phyloP scores from a whole-genome alignment of 2,797 vertebrate genomes.

The Salarias fasciatus region DNA sequence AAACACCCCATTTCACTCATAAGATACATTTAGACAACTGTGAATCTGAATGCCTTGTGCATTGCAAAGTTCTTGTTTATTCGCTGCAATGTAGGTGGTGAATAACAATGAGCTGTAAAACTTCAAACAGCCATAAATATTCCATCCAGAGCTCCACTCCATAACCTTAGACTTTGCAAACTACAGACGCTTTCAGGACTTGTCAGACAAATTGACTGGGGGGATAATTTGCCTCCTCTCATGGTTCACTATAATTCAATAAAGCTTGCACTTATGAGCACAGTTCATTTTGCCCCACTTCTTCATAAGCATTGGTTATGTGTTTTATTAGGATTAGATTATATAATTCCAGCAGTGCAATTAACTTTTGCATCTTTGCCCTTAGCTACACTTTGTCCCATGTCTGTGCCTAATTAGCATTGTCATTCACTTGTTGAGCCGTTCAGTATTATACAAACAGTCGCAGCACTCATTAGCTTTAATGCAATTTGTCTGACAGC shows the following conservation, averaged over 20 bases:
- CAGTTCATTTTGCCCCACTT: background rate
- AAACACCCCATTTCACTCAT: slow-evolving; percentile 4
- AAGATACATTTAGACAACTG: slow-evolving; percentile 14
- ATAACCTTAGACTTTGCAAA: slow-evolving; percentile 33
- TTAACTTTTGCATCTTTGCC: slow-evolving; percentile 8
- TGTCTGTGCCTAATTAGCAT: slow-evolving; percentile 21
- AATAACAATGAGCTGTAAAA: slow-evolving; percentile 48
- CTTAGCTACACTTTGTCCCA: slow-evolving; percentile 10
- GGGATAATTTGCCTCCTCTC: slow-evolving; percentile 24
- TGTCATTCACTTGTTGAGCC: slow-evolving; percentile 19
- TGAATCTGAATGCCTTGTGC: slow-evolving; percentile 11
- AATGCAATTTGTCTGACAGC: slow-evolving; percentile 44
- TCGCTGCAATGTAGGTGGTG: slow-evolving; percentile 22
- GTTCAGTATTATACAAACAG: slow-evolving; percentile 25
- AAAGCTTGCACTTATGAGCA: background rate
- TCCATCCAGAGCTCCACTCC: slow-evolving; percentile 15
- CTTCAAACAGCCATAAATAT: slow-evolving; percentile 33
- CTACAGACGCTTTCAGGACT: slow-evolving; percentile 19
- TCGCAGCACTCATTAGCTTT: slow-evolving; percentile 32
- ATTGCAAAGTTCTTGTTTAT: slow-evolving; percentile 27
- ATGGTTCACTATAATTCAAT: slow-evolving; percentile 29
- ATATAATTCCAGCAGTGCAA: slow-evolving; percentile 13
- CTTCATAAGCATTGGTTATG: slow-evolving; percentile 4
- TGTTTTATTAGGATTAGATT: slow-evolving; percentile 26
- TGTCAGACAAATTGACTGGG: slow-evolving; percentile 29